These are phyloP conservation scores for Dryocosmus kuriphilus DNA, from an alignment of 2,888 invertebrate genomes.

Conservation along the genomic window DNA sequence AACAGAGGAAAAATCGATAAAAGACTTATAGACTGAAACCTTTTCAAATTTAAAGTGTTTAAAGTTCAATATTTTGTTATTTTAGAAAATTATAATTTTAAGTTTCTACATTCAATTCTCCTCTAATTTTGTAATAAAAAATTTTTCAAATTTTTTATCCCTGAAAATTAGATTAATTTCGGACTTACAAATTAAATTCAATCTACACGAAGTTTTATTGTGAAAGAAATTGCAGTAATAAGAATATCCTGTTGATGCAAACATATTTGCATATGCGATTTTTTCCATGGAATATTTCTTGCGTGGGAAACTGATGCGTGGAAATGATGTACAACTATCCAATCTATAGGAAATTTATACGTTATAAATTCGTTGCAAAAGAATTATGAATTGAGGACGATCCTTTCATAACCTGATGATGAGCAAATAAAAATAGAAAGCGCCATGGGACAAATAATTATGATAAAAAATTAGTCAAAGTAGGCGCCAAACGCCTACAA, in stretches of 20 bases:
- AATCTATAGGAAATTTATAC: background rate
- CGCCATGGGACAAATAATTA: background rate
- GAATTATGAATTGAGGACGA: constrained; percentile 10
- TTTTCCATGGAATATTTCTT: constrained; percentile 12
- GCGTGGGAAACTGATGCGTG: constrained; percentile 35
- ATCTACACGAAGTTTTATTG: background rate
- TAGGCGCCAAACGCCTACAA: no score
- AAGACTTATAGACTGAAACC: no score
- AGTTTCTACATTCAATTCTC: no score
- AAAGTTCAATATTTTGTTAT: no score
- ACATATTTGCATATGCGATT: constrained; percentile 25
- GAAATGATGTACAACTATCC: constrained; percentile 29
- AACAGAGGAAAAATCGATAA: no score
- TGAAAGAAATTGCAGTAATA: constrained; percentile 11
- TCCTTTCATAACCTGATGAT: background rate
- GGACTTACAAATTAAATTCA: no score
- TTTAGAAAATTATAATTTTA: no score
- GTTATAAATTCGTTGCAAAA: constrained; percentile 1
- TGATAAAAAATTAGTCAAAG: background rate
- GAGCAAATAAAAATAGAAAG: background rate
- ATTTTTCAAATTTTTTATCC: no score
- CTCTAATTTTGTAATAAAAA: no score
- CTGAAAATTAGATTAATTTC: no score
- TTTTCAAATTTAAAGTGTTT: no score
- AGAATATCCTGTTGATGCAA: constrained; percentile 23